These are phyloP conservation scores for Prionailurus viverrinus DNA, from an alignment of 2,113 vertebrate genomes.

Conservation along the genomic window DNA sequence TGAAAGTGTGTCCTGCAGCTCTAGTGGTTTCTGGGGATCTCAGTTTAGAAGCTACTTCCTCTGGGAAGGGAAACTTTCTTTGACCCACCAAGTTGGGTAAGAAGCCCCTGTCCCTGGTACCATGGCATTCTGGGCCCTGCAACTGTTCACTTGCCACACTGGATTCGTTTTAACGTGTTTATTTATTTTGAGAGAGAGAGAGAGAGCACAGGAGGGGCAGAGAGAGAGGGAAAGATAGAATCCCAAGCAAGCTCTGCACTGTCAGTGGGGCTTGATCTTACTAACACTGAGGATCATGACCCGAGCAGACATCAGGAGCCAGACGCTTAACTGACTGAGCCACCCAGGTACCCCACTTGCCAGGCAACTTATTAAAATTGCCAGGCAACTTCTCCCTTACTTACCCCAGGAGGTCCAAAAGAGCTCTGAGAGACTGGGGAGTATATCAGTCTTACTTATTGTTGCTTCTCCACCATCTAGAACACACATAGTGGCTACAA, in stretches of 20 bases:
- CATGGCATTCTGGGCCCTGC: not conserved
- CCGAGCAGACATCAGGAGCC: no score
- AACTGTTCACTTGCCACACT: not conserved
- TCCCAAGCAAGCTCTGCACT: no score
- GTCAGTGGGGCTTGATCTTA: no score
- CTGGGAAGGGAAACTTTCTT: not conserved
- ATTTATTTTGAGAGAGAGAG: no score
- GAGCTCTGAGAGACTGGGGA: not conserved
- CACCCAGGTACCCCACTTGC: no score
- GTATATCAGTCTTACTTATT: not conserved
- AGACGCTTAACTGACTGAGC: no score
- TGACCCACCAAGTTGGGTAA: not conserved
- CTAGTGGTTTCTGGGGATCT: not conserved
- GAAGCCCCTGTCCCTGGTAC: not conserved
- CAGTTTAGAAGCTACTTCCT: not conserved
- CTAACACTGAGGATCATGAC: no score
- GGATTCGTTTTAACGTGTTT: not conserved
- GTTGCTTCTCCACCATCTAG: not conserved
- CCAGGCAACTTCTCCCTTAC: not conserved
- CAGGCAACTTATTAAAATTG: not conserved
- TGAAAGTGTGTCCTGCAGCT: no score
- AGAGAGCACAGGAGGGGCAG: no score
- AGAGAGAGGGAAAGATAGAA: no score
- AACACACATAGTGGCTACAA: not conserved
- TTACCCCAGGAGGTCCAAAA: not conserved